Base-by-base conservation (phyloP, 1,140 invertebrate genomes). In the Drosophila miranda region DNA sequence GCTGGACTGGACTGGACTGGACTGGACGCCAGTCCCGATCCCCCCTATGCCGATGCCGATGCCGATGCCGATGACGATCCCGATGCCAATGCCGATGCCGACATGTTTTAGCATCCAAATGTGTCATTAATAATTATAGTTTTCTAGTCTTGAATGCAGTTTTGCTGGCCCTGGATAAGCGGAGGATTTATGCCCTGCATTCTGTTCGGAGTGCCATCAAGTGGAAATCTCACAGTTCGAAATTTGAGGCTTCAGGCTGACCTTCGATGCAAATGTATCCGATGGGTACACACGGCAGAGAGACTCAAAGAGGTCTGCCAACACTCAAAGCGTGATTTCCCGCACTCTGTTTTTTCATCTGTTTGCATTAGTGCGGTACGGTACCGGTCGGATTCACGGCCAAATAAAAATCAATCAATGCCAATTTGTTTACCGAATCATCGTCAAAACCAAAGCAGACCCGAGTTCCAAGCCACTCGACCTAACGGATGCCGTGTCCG, bases 401-500 rank as follows among this genome's bases (percentile, higher is more conserved):
- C 43, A 66, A 84, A 77, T 59, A 70, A 86, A 83, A 86, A 84
- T 84, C 80, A 84, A 84, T 84, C 80, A 84, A 76, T 86, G 80
- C 81, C 81, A 84, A 86, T 86, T 84, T 76, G 80, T 66, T 83
- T 75, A 72, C 58, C 79, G 75, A 82, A 75, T 50, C 54, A 74
- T 55, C 53, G 52, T 60, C 53, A 61, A 46, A 71, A 64, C 44
- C 28, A n/a, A 56, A 42, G n/a, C 53, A 59, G 11, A 19, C 2
- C 30, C 19, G 52, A 38, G 23, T 41, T 38, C 52, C 11, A 51
- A 60, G 2, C n/a, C 21, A 41, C 61, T 6, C 62, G 19, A 60
- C 48, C 74, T 86, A 78, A 81, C 59, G 69, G 70, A 56, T 52
- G 69, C 56, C 58, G 42, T 57, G 44, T 30, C 57, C 51, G 13